Conservation (phyloP, 2,113 vertebrate genomes). For the Oryzias melastigma region DNA sequence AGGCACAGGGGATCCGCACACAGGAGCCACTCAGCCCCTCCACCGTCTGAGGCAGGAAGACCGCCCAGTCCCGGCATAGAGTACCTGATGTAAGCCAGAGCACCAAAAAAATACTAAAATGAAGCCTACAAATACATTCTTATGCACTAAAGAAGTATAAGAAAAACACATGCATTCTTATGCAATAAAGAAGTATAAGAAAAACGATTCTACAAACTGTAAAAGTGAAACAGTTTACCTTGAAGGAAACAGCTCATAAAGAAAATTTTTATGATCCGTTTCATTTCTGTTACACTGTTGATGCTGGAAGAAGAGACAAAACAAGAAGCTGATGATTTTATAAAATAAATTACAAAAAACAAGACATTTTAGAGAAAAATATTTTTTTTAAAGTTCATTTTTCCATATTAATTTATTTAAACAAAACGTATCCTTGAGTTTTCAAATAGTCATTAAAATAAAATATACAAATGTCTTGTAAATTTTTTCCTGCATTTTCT, state of each 20-base stretch:
- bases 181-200: no score
- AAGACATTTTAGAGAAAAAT: no score
- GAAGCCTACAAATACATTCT: not conserved
- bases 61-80: slow-evolving; percentile 32
- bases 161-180: not conserved
- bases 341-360: not conserved
- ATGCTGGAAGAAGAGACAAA: not conserved
- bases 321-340: not conserved
- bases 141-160: not conserved
- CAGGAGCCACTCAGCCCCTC: slow-evolving; percentile 61
- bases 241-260: slow-evolving; percentile 49
- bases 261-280: slow-evolving; percentile 20
- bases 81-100: slow-evolving; percentile 35
- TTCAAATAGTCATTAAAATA: no score
- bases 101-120: fast-evolving
- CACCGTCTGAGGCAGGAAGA: slow-evolving; percentile 42
- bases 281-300: slow-evolving; percentile 28
- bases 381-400: no score
- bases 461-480: no score
- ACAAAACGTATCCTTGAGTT: no score
- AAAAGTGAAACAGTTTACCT: slow-evolving; percentile 37
- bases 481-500: no score
- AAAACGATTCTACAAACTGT: no score
- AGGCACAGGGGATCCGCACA: slow-evolving; percentile 55
- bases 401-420: no score